Evolutionary conservation across 2,113 vertebrate species (phyloP).

Genomic region (Cynocephalus volans): DNA sequence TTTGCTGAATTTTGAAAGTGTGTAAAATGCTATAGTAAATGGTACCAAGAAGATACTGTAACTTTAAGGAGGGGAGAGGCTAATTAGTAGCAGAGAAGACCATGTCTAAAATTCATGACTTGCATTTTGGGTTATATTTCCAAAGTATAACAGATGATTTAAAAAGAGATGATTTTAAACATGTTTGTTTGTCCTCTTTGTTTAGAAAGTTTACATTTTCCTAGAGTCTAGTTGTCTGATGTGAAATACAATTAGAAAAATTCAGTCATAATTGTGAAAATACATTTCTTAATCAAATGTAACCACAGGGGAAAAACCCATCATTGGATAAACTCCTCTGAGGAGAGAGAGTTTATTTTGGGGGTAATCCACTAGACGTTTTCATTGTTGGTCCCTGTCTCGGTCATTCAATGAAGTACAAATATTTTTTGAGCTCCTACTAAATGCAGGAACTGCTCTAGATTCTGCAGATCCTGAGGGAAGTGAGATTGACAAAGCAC

Average conservation of each 20-base stretch:
- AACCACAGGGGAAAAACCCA: neutral
- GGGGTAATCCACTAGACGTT: neutral
- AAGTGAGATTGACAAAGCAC: neutral
- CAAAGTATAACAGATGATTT: too few relatives aligned
- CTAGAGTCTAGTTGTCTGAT: conserved; percentile 57
- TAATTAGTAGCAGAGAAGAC: neutral
- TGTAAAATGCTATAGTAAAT: neutral
- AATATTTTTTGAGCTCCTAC: neutral
- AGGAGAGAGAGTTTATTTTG: neutral
- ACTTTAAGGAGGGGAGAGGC: neutral
- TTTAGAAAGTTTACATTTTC: conserved; percentile 62
- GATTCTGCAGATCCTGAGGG: neutral
- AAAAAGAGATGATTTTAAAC: conserved; percentile 52
- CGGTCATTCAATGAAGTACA: neutral
- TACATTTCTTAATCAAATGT: conserved; percentile 59
- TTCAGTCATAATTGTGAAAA: conserved; percentile 58
- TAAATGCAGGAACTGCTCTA: neutral
- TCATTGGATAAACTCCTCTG: neutral
- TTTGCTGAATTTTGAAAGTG: neutral
- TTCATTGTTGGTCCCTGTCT: neutral
- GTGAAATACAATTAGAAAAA: conserved; percentile 61
- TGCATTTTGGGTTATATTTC: neutral
- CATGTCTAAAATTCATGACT: neutral
- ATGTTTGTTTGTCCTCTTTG: neutral
- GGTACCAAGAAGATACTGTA: neutral